Evolutionary conservation across 2,888 invertebrate genomes (phyloP).

Genomic region (Crepidodera aurea): DNA sequence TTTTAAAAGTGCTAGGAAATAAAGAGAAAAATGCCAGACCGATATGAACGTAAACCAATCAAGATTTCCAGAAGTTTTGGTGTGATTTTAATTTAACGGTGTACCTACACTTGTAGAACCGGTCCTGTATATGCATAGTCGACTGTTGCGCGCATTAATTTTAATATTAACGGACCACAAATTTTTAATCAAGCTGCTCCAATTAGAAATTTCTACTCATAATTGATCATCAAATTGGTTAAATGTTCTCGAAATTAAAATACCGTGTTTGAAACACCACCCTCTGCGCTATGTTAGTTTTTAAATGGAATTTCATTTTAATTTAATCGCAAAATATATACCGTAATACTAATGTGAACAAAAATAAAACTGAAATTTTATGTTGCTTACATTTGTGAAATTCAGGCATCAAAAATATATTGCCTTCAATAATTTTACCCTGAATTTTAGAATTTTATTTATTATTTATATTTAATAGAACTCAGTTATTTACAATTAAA

Average conservation of each 20-base stretch:
- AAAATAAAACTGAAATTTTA: constrained; percentile 10
- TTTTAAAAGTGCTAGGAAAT: no score
- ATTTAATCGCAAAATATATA: neutral
- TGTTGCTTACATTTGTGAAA: constrained; percentile 1
- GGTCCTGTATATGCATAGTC: constrained; percentile 41
- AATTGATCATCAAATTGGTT: constrained; percentile 52
- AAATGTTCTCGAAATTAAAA: constrained; percentile 52
- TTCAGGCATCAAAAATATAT: neutral
- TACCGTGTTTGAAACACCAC: constrained; percentile 31
- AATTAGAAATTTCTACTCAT: constrained; percentile 53
- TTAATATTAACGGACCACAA: constrained; percentile 56
- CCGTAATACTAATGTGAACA: constrained; percentile 5
- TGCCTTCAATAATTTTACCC: constrained; percentile 3
- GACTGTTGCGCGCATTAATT: constrained; percentile 54
- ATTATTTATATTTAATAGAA: no score
- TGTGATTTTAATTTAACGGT: no score
- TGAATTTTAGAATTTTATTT: no score
- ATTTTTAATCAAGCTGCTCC: constrained; percentile 56
- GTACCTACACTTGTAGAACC: neutral
- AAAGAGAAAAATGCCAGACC: no score
- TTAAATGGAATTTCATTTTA: constrained; percentile 29
- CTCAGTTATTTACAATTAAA: no score
- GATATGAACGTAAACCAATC: no score
- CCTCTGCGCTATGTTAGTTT: constrained; percentile 28
- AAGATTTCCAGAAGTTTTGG: no score